Evolutionary conservation across 2,797 vertebrate genomes (phyloP), one percentile per base, ranked within the genome.

Genomic region (Oreortyx pictus): DNA sequence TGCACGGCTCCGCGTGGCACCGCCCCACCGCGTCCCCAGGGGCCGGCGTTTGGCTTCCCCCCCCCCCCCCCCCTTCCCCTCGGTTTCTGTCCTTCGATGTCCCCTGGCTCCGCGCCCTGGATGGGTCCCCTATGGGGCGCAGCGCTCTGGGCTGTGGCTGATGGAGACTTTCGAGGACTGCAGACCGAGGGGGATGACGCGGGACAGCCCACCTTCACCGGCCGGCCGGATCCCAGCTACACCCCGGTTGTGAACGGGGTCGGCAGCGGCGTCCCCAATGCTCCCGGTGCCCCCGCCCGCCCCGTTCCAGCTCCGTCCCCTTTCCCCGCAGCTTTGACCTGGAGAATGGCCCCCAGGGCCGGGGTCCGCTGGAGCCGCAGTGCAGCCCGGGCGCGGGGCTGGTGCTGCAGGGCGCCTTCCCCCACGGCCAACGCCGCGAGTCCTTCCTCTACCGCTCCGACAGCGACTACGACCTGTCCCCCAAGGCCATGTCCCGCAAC

Each of bases 361-460:
- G 98, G 82, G 98, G 97, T 10, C 70, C 97, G 11, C 95, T 98
- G 97, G 98, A 98, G 74, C 88, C 98, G 60, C 98, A 98, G 96
- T 94, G 98, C 64, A 98, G 98, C 92, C 97, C 98, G 3, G 97
- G 98, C 1, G 98, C 98, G 0, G 98, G 98, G 82, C 97, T 98
- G 88, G 97, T 98, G 44, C 84, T 98, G 23, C 99, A 98, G 64
- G 97, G 98, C 57, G 97, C 98, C 96, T 98, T 98, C 72, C 97
- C 98, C 13, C 99, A 99, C 50, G 98, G 98, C 94, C 99, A 99
- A 97, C 98, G 99, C 70, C 97, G 98, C 0, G 99, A 99, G 96
- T 99, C 99, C 86, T 99, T 99, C 97, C 98, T 99, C 14, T 99
- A 99, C 97, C 98, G 99, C 82, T 99, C 98, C 0, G 99, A 99